Evolutionary conservation across 2,113 vertebrate species (phyloP).

Genomic region (Bucco capensis): DNA sequence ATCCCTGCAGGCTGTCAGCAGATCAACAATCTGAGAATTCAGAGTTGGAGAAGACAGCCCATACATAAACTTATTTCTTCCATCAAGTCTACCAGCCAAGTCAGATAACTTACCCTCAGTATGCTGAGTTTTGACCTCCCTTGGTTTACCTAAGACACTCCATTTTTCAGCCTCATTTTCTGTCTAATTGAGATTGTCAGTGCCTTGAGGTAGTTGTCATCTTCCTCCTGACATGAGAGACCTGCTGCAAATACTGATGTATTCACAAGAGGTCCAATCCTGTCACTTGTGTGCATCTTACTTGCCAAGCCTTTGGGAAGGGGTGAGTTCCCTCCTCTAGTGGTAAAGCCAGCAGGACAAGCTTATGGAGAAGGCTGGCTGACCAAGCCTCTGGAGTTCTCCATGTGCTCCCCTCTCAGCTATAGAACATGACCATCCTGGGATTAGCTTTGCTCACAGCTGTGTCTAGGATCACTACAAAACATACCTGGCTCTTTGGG

Average conservation of each 20-base stretch:
- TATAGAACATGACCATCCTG: not conserved
- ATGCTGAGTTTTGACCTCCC: not conserved
- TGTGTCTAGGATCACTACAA: not conserved
- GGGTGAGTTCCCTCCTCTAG: not conserved
- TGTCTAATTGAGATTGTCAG: slow-evolving; percentile 13
- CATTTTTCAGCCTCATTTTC: not conserved
- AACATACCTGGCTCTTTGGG: not conserved
- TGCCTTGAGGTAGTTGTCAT: slow-evolving; percentile 6
- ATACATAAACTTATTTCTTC: slow-evolving; percentile 30
- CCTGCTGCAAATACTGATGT: not conserved
- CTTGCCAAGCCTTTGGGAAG: not conserved
- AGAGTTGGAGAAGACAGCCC: slow-evolving; percentile 11
- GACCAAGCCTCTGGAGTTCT: too few species aligned
- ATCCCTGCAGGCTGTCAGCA: slow-evolving; percentile 37
- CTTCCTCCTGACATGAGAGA: not conserved
- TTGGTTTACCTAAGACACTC: slow-evolving; percentile 11
- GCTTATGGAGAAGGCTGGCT: not conserved
- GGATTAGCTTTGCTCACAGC: not conserved
- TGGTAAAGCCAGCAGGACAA: not conserved
- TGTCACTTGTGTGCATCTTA: not conserved
- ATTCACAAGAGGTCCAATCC: not conserved
- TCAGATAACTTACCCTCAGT: not conserved
- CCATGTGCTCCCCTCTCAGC: too few species aligned
- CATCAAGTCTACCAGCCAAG: not conserved
- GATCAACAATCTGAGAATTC: slow-evolving; percentile 40